Conservation (phyloP, 1,140 invertebrate genomes). For the Aporrectodea caliginosa region DNA sequence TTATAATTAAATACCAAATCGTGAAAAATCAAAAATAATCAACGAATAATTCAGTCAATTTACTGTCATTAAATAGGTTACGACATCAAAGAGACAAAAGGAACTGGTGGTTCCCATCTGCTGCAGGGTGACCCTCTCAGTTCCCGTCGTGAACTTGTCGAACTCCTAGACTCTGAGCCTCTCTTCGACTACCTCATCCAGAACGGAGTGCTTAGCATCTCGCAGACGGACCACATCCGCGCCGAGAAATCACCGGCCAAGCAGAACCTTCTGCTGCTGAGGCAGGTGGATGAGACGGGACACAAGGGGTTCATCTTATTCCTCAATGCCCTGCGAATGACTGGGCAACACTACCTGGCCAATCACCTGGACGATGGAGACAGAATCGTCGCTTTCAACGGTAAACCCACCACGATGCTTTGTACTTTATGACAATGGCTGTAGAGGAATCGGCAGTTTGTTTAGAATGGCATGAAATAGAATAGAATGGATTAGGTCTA, state of each 20-base stretch:
- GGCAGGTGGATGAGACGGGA: not conserved
- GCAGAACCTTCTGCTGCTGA: not conserved
- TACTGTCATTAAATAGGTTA: no score
- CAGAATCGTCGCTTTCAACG: slow-evolving; percentile 46
- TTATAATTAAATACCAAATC: no score
- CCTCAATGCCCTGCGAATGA: slow-evolving; percentile 51
- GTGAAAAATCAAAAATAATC: no score
- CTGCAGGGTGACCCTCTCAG: slow-evolving; percentile 6
- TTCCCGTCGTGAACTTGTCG: slow-evolving; percentile 42
- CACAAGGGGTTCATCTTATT: slow-evolving; percentile 38
- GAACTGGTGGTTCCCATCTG: no score
- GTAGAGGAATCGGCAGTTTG: no score
- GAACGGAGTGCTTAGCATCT: slow-evolving; percentile 45
- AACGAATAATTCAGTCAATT: no score
- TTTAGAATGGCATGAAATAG: no score
- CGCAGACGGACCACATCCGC: slow-evolving; percentile 37
- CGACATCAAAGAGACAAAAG: no score
- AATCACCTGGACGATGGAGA: slow-evolving; percentile 44
- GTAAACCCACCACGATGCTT: no score
- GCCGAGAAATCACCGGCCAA: slow-evolving; percentile 18
- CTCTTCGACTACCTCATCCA: slow-evolving; percentile 51
- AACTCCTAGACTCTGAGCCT: slow-evolving; percentile 48
- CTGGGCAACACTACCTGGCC: slow-evolving; percentile 49
- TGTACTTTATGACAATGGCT: no score
- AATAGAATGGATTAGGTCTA: no score